Conservation (phyloP, 2,113 vertebrate genomes). For the Edolisoma coerulescens region DNA sequence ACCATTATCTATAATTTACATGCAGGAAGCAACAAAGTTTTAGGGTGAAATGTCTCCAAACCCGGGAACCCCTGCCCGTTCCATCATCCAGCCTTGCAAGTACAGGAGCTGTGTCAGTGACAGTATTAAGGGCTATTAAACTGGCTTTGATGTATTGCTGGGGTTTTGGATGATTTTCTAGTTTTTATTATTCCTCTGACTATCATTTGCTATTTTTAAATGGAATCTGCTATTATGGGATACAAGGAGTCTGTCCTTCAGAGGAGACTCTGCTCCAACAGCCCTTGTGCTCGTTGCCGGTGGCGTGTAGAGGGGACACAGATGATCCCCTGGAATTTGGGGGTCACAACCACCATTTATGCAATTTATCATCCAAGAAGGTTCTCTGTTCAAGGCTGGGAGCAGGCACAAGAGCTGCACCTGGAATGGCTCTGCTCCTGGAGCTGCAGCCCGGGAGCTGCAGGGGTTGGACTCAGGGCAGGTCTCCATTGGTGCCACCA, state of each 20-base stretch:
- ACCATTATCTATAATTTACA: slow-evolving; percentile 36
- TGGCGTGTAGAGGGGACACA: neutral
- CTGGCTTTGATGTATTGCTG: slow-evolving; percentile 53
- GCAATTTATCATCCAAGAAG: neutral
- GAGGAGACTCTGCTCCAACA: neutral
- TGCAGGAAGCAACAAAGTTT: slow-evolving; percentile 44
- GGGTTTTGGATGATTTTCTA: slow-evolving; percentile 28
- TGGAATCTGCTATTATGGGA: slow-evolving; percentile 17
- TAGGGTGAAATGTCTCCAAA: neutral
- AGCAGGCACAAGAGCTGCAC: neutral
- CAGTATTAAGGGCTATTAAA: slow-evolving; percentile 57
- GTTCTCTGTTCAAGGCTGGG: neutral
- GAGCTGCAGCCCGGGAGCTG: neutral
- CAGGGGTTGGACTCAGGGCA: fast-evolving
- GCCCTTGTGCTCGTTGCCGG: neutral
- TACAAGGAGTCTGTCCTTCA: slow-evolving; percentile 30
- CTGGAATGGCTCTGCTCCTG: neutral
- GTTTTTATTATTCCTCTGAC: slow-evolving; percentile 63
- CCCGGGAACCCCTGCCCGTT: neutral
- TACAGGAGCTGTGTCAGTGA: neutral
- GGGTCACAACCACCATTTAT: neutral
- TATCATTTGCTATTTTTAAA: slow-evolving; percentile 54
- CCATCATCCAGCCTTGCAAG: slow-evolving; percentile 16
- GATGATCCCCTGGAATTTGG: neutral
- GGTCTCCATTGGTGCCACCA: neutral